Conservation (phyloP, 2,113 vertebrate species). For the Laterallus jamaicensis region DNA sequence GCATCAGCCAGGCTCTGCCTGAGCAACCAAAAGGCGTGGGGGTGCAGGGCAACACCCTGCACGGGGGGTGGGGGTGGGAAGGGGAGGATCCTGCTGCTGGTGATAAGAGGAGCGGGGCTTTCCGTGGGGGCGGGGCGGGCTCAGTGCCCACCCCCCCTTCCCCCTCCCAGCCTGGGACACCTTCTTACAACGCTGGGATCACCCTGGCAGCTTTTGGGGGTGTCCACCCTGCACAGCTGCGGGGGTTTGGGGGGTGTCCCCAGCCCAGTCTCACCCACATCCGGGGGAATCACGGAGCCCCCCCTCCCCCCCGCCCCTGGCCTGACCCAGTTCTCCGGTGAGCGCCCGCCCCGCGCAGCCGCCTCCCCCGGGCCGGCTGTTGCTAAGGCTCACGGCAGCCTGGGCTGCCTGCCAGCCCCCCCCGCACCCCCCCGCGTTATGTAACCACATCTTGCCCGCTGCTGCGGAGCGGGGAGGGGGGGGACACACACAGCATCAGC, state of each 20-base stretch:
- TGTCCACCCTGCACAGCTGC: rapidly evolving
- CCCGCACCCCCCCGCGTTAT: no score
- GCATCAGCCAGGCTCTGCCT: background rate
- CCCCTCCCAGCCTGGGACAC: rapidly evolving
- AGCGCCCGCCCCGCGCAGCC: no score
- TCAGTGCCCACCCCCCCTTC: background rate
- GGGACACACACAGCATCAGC: no score
- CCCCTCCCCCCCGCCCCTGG: background rate
- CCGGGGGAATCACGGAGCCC: background rate
- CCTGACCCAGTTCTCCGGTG: no score
- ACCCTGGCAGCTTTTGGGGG: background rate
- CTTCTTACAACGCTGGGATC: background rate
- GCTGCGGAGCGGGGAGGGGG: no score
- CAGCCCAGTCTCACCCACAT: background rate
- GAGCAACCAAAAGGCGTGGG: background rate
- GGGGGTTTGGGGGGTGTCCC: rapidly evolving
- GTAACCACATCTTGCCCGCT: no score
- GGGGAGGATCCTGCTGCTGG: no score
- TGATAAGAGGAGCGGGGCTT: no score
- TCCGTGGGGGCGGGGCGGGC: background rate
- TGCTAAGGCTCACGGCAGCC: no score
- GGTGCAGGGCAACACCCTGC: background rate
- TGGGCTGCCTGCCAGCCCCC: no score
- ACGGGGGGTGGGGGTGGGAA: background rate
- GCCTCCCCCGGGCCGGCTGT: no score